Evolutionary conservation across 1,140 invertebrate genomes (phyloP).

Genomic region (Pentalonia nigronervosa): DNA sequence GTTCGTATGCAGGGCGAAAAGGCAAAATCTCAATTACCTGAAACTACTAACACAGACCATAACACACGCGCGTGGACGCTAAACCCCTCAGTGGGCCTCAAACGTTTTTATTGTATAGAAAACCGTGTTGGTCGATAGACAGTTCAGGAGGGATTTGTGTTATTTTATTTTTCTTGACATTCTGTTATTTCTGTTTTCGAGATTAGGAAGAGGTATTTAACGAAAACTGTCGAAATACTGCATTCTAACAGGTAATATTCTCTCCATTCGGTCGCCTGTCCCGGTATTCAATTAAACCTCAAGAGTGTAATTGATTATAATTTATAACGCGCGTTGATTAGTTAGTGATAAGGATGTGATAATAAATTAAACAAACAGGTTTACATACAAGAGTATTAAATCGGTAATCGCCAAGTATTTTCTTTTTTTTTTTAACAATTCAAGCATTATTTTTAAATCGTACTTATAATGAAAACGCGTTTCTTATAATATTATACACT

Average conservation of each 20-base stretch:
- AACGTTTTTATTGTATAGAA: not conserved
- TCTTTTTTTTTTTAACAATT: not conserved
- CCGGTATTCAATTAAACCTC: not conserved
- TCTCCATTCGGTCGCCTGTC: not conserved
- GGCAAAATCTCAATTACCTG: not conserved
- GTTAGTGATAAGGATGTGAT: not conserved
- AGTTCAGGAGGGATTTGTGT: not conserved
- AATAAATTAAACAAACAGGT: not conserved
- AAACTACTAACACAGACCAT: not conserved
- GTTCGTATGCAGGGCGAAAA: not conserved
- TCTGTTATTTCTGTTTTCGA: not conserved
- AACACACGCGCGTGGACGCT: not conserved
- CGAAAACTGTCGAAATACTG: not conserved
- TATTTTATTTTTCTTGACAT: not conserved
- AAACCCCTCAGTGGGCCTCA: constrained; percentile 29
- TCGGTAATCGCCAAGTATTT: too few species aligned
- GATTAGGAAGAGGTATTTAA: not conserved
- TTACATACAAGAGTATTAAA: not conserved
- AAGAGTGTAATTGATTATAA: constrained; percentile 17
- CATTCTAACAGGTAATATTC: not conserved
- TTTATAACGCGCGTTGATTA: not conserved
- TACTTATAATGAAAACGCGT: not conserved
- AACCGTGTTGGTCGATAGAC: not conserved
- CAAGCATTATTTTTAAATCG: not conserved
- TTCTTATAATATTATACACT: not conserved